Evolutionary conservation across 2,797 vertebrate genomes (phyloP).

Genomic region (Leptodactylus fallax): DNA sequence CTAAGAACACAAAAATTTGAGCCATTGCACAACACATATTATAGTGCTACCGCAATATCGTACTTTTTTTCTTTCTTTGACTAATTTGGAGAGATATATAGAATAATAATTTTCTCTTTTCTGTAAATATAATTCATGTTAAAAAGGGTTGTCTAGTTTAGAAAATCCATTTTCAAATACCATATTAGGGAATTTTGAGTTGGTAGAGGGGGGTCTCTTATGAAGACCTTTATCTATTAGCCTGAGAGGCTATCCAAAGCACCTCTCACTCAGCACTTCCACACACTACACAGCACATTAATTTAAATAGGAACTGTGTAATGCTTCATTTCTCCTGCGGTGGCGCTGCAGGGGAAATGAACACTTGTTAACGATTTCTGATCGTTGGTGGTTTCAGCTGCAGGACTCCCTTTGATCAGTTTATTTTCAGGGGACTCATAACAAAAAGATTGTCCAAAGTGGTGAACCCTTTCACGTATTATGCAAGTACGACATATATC

Average conservation of each 20-base stretch:
- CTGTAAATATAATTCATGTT: background rate
- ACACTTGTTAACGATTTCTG: background rate
- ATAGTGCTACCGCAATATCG: conserved; percentile 77
- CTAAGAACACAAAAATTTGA: conserved; percentile 74
- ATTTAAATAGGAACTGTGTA: background rate
- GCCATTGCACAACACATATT: conserved; percentile 80
- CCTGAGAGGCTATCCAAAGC: too few relatives aligned
- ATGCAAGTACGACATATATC: background rate
- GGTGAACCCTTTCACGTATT: background rate
- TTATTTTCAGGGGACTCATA: too few relatives aligned
- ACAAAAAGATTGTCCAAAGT: background rate
- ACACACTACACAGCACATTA: too few relatives aligned
- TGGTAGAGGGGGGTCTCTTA: background rate
- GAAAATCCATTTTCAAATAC: background rate
- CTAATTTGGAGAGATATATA: conserved; percentile 68
- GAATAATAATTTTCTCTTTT: background rate
- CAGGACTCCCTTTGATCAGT: background rate
- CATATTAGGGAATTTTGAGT: background rate
- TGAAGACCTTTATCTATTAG: background rate
- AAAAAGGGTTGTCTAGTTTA: background rate
- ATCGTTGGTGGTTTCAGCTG: background rate
- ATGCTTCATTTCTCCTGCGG: background rate
- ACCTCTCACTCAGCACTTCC: too few relatives aligned
- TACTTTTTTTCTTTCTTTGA: conserved; percentile 68
- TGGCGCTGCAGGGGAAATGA: background rate